phyloP scores from a whole-genome alignment of 2,797 vertebrate genomes.

The Scyliorhinus canicula region DNA sequence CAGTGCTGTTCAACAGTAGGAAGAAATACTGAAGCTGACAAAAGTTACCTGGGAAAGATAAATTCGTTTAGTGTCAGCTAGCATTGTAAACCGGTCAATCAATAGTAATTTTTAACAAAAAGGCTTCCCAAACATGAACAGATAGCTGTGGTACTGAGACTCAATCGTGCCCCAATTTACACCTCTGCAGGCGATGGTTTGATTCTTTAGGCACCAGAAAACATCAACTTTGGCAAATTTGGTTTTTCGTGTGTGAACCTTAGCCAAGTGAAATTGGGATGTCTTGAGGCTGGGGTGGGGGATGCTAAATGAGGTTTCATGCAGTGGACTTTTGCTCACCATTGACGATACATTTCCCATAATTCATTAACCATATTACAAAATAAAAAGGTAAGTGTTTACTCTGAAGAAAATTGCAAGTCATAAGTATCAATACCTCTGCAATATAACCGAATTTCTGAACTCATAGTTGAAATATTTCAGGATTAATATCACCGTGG shows the following conservation, averaged over 20 bases:
- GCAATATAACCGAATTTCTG: not conserved
- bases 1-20: too few species aligned
- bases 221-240: not conserved
- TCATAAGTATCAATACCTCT: not conserved
- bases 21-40: not conserved
- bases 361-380: not conserved
- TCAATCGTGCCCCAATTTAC: not conserved
- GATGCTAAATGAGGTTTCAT: not conserved
- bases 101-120: not conserved
- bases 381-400: not conserved
- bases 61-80: not conserved
- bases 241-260: not conserved
- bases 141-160: not conserved
- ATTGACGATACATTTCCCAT: not conserved
- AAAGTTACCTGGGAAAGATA: not conserved
- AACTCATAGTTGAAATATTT: not conserved
- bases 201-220: not conserved
- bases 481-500: too few species aligned
- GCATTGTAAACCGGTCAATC: not conserved
- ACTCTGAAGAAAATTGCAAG: not conserved
- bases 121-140: not conserved
- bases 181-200: not conserved
- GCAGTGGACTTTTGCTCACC: not conserved
- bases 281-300: not conserved
- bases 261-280: not conserved